These are phyloP conservation scores for Zosterops hypoxanthus DNA, from an alignment of 2,113 vertebrate species.

Conservation along the genomic window DNA sequence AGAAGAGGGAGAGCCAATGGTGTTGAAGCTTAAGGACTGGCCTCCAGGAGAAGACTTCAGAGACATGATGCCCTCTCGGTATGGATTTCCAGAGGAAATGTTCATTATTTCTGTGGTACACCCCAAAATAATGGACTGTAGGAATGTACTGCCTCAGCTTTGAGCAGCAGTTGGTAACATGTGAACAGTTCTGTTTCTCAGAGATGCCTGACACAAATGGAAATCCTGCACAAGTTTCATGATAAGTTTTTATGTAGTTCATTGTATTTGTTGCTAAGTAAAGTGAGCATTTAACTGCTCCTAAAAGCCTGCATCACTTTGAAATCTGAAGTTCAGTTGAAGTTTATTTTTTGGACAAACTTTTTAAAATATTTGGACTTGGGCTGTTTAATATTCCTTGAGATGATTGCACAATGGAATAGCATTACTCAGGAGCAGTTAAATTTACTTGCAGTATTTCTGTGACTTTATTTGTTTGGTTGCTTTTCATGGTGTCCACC, in stretches of 20 bases:
- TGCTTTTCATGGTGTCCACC: not conserved
- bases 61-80: conserved; percentile 85
- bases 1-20: conserved; percentile 79
- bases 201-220: not conserved
- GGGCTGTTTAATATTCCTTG: not conserved
- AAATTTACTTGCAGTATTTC: not conserved
- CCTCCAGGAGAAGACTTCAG: conserved; percentile 84
- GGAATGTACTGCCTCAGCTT: not conserved
- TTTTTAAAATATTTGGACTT: not conserved
- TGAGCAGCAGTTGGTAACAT: not conserved
- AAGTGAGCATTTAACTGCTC: not conserved
- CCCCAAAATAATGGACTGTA: not conserved
- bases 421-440: not conserved
- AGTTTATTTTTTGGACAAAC: not conserved
- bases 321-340: not conserved
- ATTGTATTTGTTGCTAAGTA: not conserved
- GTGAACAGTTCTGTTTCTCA: not conserved
- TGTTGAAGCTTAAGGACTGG: conserved; percentile 84
- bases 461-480: not conserved
- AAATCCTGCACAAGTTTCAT: not conserved
- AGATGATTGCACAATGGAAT: not conserved
- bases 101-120: not conserved
- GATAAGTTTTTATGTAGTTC: not conserved
- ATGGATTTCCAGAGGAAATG: not conserved
- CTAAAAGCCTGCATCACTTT: not conserved